These are phyloP conservation scores for Bambusicola thoracicus DNA, from an alignment of 2,113 vertebrate species.

Conservation along the genomic window DNA sequence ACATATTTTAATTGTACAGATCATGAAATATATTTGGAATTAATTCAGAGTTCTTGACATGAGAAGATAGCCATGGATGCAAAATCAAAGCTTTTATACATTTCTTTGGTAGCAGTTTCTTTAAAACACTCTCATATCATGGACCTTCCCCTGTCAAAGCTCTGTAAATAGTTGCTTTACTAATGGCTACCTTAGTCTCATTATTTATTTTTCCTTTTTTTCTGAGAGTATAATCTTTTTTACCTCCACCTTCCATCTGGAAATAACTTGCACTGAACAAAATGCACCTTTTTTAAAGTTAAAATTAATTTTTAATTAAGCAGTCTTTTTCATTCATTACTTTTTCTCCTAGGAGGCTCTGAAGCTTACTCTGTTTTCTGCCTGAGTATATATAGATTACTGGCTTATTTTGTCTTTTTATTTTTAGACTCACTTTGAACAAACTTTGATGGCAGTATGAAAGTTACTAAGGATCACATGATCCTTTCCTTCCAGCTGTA, in stretches of 20 bases:
- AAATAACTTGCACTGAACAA: constrained; percentile 38
- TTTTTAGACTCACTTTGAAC: neutral
- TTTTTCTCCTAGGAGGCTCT: constrained; percentile 39
- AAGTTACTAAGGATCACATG: neutral
- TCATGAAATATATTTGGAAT: neutral
- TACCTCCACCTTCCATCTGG: neutral
- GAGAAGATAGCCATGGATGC: neutral
- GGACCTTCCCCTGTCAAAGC: neutral
- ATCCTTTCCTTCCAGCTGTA: neutral
- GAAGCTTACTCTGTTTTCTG: constrained; percentile 38
- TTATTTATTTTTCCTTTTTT: neutral
- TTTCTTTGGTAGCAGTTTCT: neutral
- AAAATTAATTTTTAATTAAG: constrained; percentile 54
- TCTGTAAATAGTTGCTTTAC: neutral
- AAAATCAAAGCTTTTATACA: neutral
- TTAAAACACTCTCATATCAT: neutral
- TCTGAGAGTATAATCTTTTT: constrained; percentile 2
- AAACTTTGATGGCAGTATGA: neutral
- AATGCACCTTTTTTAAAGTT: constrained; percentile 42
- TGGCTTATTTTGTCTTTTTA: constrained; percentile 18
- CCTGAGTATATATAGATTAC: constrained; percentile 1
- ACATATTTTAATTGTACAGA: neutral
- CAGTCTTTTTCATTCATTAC: constrained; percentile 41
- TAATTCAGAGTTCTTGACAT: neutral
- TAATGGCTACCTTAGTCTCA: neutral